Base-by-base conservation (phyloP, 2,113 vertebrate genomes). In the Apteryx owenii region DNA sequence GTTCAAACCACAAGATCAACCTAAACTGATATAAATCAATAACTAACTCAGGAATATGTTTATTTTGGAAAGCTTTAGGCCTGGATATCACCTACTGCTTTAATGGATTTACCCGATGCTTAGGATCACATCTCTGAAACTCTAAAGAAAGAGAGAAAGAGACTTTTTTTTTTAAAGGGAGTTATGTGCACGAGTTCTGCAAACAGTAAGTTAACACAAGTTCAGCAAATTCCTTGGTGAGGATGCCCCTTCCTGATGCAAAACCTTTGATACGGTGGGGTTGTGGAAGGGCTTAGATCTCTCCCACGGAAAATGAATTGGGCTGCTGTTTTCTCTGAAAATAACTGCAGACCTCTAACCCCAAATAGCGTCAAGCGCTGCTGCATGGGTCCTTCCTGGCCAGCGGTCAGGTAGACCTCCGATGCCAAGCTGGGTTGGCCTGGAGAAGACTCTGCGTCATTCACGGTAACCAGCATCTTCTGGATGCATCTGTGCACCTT, bases 1-100 rank as follows among this genome's bases (percentile, higher is more conserved):
- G 95, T 97, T 97, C 93, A 97, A 97, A 97, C 97, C 97, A 88
- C 97, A 97, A 94, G 96, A 97, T 95, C 96, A 97, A 93, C 93
- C 90, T 81, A 82, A 96, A 94, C 95, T 95, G 96, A 96, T 97
- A 95, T 96, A 97, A 97, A 97, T 97, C 95, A 96, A 97, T 97
- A 97, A 96, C 82, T 90, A 96, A 88, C 93, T 78, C 64, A 50
- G 88, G 94, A 95, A 94, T 96, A 96, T 90, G 88, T 97, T 97
- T 96, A 62, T 95, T 95, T 97, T 97, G 97, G 97, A 97, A 94
- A 95, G 93, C 2, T 3, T 9, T n/a, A 26, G 51, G 88, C 72
- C 71, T 97, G 88, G 95, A 89, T 97, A 95, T 97, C 96, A 96
- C 95, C 96, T 96, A 91, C 95, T 88, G 66, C 84, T 95, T 95